phyloP scores from a whole-genome alignment of 2,113 vertebrate genomes.

The Syngnathus scovelli region DNA sequence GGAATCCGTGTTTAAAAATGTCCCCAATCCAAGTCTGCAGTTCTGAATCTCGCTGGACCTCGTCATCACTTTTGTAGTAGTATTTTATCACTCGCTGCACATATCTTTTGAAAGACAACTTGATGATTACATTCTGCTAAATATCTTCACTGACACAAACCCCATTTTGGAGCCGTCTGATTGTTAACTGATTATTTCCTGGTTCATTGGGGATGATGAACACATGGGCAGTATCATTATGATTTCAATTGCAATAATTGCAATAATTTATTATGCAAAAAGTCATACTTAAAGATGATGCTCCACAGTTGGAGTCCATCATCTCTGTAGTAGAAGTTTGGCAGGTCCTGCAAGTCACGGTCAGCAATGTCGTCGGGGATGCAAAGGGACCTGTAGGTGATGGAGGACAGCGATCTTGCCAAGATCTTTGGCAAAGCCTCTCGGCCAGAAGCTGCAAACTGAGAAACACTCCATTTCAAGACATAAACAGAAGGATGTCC shows the following conservation, averaged over 20 bases:
- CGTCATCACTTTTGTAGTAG: conserved; percentile 52
- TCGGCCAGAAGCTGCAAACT: conserved; percentile 53
- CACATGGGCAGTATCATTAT: no score
- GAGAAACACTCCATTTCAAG: not conserved
- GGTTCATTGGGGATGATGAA: no score
- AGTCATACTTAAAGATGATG: conserved; percentile 64
- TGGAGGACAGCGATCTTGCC: conserved; percentile 25
- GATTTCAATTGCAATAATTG: no score
- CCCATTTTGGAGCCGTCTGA: no score
- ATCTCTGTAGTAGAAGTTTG: conserved; percentile 74
- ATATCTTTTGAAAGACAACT: conserved; percentile 52
- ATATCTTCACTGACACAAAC: no score
- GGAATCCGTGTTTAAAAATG: conserved; percentile 74
- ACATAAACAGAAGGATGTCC: not conserved
- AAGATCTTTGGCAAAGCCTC: conserved; percentile 27
- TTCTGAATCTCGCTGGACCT: conserved; percentile 64
- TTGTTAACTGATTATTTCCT: no score
- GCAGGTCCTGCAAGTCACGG: conserved; percentile 55
- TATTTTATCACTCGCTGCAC: conserved; percentile 47
- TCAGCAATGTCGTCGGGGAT: conserved; percentile 69
- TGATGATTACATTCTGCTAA: not conserved
- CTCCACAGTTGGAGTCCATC: conserved; percentile 74
- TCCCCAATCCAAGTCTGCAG: conserved; percentile 76
- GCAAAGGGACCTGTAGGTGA: conserved; percentile 22
- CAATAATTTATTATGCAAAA: no score